phyloP scores from a whole-genome alignment of 2,113 vertebrate species.

The Barbus barbus region DNA sequence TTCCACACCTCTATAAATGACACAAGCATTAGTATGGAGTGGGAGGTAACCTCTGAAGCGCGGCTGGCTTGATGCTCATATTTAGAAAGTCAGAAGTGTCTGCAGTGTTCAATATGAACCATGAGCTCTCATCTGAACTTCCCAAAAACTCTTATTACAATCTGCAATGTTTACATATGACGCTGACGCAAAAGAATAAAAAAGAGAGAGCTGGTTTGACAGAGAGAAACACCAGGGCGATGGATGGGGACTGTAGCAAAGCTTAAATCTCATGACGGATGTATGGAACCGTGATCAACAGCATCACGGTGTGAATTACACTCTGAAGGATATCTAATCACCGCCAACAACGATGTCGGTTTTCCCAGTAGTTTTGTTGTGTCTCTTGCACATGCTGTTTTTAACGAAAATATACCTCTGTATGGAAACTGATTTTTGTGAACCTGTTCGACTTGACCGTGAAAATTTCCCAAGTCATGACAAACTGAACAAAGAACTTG shows the following conservation, averaged over 20 bases:
- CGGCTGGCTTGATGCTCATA: conserved; percentile 53
- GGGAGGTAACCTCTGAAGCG: conserved; percentile 39
- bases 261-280: conserved; percentile 40
- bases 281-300: conserved; percentile 8
- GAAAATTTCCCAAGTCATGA: conserved; percentile 71
- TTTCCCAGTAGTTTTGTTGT: conserved; percentile 38
- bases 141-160: conserved; percentile 63
- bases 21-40: no score
- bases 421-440: conserved; percentile 79
- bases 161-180: conserved; percentile 71
- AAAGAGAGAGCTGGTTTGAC: conserved; percentile 58
- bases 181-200: conserved; percentile 73
- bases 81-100: conserved; percentile 65
- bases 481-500: conserved; percentile 56
- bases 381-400: conserved; percentile 60
- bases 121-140: conserved; percentile 71
- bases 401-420: conserved; percentile 56
- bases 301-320: conserved; percentile 25
- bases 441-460: conserved; percentile 79
- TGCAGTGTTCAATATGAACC: conserved; percentile 48
- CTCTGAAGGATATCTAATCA: conserved; percentile 17
- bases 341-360: conserved; percentile 66
- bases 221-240: conserved; percentile 72
- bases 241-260: conserved; percentile 65
- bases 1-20: no score